These are phyloP conservation scores for Anadara kagoshimensis DNA, from an alignment of 1,140 invertebrate species.

Conservation along the genomic window DNA sequence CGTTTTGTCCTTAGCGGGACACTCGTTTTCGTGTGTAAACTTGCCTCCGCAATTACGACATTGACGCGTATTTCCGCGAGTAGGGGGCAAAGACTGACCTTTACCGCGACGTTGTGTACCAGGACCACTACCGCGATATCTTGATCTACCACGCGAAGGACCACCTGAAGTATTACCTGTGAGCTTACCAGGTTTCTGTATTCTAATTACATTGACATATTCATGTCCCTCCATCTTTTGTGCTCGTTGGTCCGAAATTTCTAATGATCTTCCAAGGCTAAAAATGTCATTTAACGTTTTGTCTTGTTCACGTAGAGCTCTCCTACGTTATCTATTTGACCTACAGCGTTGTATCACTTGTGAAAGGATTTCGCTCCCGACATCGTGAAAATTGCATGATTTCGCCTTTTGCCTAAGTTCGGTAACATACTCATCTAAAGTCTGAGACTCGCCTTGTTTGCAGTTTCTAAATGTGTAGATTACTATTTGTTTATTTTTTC, in stretches of 20 bases:
- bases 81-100: too few species aligned
- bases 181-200: too few species aligned
- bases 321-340: constrained; percentile 15
- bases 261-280: constrained; percentile 20
- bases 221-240: constrained; percentile 26
- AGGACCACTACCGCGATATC: too few species aligned
- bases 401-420: constrained; percentile 22
- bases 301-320: constrained; percentile 27
- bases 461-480: constrained; percentile 28
- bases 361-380: constrained; percentile 23
- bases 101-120: too few species aligned
- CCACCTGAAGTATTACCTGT: too few species aligned
- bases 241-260: constrained; percentile 21
- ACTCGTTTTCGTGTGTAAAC: too few species aligned
- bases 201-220: too few species aligned
- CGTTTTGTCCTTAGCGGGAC: too few species aligned
- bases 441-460: constrained; percentile 23
- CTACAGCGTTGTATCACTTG: constrained; percentile 32
- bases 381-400: constrained; percentile 31
- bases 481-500: constrained; percentile 31
- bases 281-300: constrained; percentile 34
- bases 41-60: too few species aligned
- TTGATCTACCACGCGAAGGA: too few species aligned
- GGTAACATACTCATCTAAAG: too few species aligned
- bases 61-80: too few species aligned